Conservation (phyloP, 2,888 invertebrate species). For the Orthonychiurus folsomi region DNA sequence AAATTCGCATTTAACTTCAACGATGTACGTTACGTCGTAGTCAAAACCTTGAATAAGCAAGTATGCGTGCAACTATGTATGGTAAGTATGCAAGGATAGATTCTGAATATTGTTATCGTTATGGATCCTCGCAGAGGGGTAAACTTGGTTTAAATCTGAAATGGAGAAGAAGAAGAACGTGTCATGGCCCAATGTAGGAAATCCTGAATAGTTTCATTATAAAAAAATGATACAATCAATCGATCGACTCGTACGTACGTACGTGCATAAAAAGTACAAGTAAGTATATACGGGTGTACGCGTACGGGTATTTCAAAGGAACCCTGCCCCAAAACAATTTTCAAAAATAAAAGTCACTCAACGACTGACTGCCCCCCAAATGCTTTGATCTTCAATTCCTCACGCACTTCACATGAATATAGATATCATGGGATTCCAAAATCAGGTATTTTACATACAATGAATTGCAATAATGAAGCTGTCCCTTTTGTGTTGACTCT, state of each 20-base stretch:
- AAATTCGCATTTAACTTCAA: background rate
- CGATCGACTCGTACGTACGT: no score
- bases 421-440: background rate
- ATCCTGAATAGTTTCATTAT: no score
- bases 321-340: background rate
- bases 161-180: background rate
- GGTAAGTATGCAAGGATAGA: no score
- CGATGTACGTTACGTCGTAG: background rate
- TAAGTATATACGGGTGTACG: background rate
- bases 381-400: background rate
- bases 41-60: background rate
- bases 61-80: no score
- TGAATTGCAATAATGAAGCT: no score
- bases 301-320: background rate
- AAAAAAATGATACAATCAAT: no score
- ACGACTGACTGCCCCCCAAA: background rate
- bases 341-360: background rate
- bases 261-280: no score
- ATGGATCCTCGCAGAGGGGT: background rate
- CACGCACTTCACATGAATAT: background rate
- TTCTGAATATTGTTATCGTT: slow-evolving; percentile 1
- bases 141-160: background rate
- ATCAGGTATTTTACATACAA: background rate
- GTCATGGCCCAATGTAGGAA: no score
- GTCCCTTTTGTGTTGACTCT: no score